Base-by-base conservation (phyloP, 2,113 vertebrate species). In the Peromyscus californicus region DNA sequence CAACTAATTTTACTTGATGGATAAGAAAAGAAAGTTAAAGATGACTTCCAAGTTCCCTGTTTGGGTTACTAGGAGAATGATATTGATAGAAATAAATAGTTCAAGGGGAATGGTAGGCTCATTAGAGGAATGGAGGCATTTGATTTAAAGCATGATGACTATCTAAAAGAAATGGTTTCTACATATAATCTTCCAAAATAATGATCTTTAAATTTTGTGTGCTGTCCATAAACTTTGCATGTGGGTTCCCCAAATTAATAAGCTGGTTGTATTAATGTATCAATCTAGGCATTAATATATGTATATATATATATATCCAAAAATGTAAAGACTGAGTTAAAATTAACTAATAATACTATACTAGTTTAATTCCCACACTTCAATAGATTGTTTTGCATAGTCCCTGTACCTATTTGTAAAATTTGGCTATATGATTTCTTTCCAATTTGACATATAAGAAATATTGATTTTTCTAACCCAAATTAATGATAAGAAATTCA, bases 401-500 rank as follows among this genome's bases (percentile, higher is more conserved):
- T 78, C 59, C 26, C 45, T 69, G 4, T 84, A 15, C 21, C 39
- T 90, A 82, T 87, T 9, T 94, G 78, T 90, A 78, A 3, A 90
- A 87, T 89, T 95, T 67, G 88, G 42, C 6, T 93, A 39, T 78
- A 90, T 9, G 8, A 61, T 90, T 5, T 45, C 36, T 91, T 95
- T 95, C 21, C 7, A 51, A 75, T 85, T 95, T 91, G 24, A 31
- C 91, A 88, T 61, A 69, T 12, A 95, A 72, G 51, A 95, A 88
- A 91, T 63, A 80, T 17, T 84, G 12, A 94, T 93, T 91, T 89
- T 4, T 76, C 33, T 91, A 88, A 75, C n/a, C 2, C 12, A 94
- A 83, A 17, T 93, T 93, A 97, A 7, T 88, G 33, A 90, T 87
- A 88, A 96, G 1, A 6, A 83, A 70, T 92, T 94, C 42, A 92